Evolutionary conservation across 2,797 vertebrate species (phyloP), one percentile per base, ranked within the genome.

Genomic region (Saxicola maurus): DNA sequence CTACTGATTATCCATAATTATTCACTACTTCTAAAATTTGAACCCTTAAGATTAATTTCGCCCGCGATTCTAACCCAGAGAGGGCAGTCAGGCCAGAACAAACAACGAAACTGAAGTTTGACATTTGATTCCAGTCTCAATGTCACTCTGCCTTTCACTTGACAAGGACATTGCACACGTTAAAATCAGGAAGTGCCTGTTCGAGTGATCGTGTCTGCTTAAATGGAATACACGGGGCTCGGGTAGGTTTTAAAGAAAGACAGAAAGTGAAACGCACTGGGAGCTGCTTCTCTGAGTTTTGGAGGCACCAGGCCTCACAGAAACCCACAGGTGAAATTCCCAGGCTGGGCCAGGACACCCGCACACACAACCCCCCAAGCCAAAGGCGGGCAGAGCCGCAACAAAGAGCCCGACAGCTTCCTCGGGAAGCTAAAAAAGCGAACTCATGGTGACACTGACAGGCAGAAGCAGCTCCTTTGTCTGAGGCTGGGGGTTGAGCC

Each of bases 111-210:
- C 8, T 51, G 79, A 75, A 78, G 89, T 60, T 16, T 94, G 95
- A 97, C 95, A 96, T 90, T 76, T 93, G 95, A 95, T 94, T 81
- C 92, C 86, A 4, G 87, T 37, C 87, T 96, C 97, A 97, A 97
- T 97, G 97, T 97, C 97, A 97, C 92, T 82, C 64, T 90, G 96
- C 86, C 96, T 96, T 96, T 95, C 95, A 73, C 92, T 81, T 76
- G 91, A 92, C 94, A 95, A 97, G 93, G 92, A 69, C 77, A 48
- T 4, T 7, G 38, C 56, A 62, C 13, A 3, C 40, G 13, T 57
- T 43, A 25, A 56, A 57, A 87, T 57, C 57, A 92, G 89, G 87
- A 92, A 92, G 78, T 15, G 37, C 19, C 69, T 1, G 15, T 37
- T 40, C 49, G 56, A 60, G 17, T 1, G 25, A 38, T 23, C 81